These are phyloP conservation scores for Balaeniceps rex DNA, from an alignment of 2,113 vertebrate species.

Conservation along the genomic window DNA sequence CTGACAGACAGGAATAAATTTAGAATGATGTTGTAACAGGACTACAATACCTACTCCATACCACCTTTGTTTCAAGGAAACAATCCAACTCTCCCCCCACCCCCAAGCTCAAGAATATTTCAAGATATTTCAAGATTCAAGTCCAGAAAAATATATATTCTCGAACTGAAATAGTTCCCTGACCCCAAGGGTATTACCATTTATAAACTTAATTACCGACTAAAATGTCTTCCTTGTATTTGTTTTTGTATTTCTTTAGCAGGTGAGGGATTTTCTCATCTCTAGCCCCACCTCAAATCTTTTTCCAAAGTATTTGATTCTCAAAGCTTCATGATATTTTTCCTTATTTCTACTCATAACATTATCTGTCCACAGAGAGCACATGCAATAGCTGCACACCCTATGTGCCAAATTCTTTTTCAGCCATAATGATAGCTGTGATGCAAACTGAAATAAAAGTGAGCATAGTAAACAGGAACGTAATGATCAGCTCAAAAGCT, in stretches of 20 bases:
- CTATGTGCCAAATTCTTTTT: background rate
- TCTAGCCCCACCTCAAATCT: background rate
- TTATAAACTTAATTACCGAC: background rate
- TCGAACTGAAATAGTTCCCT: background rate
- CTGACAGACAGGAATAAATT: background rate
- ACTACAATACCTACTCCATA: background rate
- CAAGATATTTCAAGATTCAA: background rate
- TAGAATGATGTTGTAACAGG: background rate
- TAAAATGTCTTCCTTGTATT: background rate
- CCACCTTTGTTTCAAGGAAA: background rate
- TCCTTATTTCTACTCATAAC: background rate
- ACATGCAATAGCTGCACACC: background rate
- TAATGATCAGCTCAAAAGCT: background rate
- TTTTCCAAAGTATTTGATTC: background rate
- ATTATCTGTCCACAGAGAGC: background rate
- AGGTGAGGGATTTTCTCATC: background rate
- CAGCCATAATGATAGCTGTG: background rate
- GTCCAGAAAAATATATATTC: background rate
- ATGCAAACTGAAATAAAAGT: background rate
- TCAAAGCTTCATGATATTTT: background rate
- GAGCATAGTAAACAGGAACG: background rate
- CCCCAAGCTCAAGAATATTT: background rate
- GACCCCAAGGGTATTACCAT: background rate
- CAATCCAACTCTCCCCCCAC: background rate
- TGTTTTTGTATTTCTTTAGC: background rate